A percentile compares a stretch with the other conserved stretches of the same genome.
These are phyloP conservation scores for Synanthedon myopaeformis DNA, from an alignment of 2,888 invertebrate species.

Conservation along the genomic window DNA sequence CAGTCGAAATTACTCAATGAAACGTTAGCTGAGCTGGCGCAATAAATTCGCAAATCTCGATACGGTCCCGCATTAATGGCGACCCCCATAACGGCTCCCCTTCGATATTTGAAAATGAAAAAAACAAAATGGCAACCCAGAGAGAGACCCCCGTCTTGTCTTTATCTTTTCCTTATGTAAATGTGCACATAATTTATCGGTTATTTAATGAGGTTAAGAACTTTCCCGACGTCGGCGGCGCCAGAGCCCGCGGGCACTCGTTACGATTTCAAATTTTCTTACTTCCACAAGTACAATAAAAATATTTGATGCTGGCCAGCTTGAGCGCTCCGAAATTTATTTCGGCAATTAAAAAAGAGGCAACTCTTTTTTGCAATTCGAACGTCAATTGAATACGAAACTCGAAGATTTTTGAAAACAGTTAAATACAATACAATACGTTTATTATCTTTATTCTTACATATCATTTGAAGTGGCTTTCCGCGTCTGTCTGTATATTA, in stretches of 20 bases:
- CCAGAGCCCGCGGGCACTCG: slow-evolving; percentile 28
- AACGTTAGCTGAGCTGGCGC: slow-evolving; percentile 50
- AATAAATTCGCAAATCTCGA: slow-evolving; percentile 50
- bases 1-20: slow-evolving; percentile 51
- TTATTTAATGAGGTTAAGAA: slow-evolving; percentile 60
- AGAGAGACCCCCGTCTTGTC: slow-evolving; percentile 48
- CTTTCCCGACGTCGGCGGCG: slow-evolving; percentile 42
- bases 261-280: slow-evolving; percentile 17
- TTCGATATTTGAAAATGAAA: slow-evolving; percentile 33
- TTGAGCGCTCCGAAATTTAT: slow-evolving; percentile 9
- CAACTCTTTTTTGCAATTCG: slow-evolving; percentile 3
- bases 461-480: too few species aligned
- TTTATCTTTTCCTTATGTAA: slow-evolving; percentile 70
- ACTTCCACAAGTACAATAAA: slow-evolving; percentile 17
- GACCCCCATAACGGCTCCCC: slow-evolving; percentile 38
- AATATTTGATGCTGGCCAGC: slow-evolving; percentile 19
- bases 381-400: background rate
- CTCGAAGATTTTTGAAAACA: too few species aligned
- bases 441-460: too few species aligned
- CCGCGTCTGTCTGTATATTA: too few species aligned
- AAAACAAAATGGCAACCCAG: slow-evolving; percentile 52
- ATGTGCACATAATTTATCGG: slow-evolving; percentile 43
- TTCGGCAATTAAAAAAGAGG: too few species aligned
- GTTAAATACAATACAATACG: too few species aligned
- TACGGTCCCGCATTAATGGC: slow-evolving; percentile 28